Percentiles rank a stretch among this genome's conserved stretches.
phyloP scores from a whole-genome alignment of 1,140 invertebrate species.

The Hermetia illucens region DNA sequence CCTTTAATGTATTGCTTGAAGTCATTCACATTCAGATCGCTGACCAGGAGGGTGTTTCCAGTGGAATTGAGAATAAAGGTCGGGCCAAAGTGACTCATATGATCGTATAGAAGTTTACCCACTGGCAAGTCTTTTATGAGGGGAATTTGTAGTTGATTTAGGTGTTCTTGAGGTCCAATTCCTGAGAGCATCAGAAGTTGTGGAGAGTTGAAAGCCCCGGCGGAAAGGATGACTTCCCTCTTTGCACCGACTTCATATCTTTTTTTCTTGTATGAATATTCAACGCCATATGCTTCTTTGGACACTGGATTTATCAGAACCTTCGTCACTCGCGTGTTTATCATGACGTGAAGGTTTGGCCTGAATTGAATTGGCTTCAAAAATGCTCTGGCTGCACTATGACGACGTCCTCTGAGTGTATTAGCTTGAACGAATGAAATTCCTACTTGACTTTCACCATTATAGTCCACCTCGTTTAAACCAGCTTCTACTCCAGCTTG shows the following conservation, averaged over 20 bases:
- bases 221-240: conserved; percentile 56
- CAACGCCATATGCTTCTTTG: conserved; percentile 46
- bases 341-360: conserved; percentile 47
- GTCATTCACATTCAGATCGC: conserved; percentile 28
- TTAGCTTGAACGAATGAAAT: conserved; percentile 54
- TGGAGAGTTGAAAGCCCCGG: conserved; percentile 63
- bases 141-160: conserved; percentile 50
- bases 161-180: conserved; percentile 48
- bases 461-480: conserved; percentile 44
- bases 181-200: conserved; percentile 71
- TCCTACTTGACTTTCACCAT: conserved; percentile 44
- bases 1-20: conserved; percentile 33
- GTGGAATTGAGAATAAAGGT: conserved; percentile 40
- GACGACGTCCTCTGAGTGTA: conserved; percentile 33
- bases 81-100: conserved; percentile 50
- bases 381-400: conserved; percentile 41
- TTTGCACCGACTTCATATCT: conserved; percentile 34
- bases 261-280: conserved; percentile 37
- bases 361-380: conserved; percentile 38
- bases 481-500: conserved; percentile 44
- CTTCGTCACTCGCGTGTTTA: conserved; percentile 41
- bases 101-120: conserved; percentile 58
- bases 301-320: conserved; percentile 41
- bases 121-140: conserved; percentile 50
- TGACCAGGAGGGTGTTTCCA: conserved; percentile 14